Evolutionary conservation across 1,140 invertebrate genomes (phyloP).

Genomic region (Drosophila kohkoa): DNA sequence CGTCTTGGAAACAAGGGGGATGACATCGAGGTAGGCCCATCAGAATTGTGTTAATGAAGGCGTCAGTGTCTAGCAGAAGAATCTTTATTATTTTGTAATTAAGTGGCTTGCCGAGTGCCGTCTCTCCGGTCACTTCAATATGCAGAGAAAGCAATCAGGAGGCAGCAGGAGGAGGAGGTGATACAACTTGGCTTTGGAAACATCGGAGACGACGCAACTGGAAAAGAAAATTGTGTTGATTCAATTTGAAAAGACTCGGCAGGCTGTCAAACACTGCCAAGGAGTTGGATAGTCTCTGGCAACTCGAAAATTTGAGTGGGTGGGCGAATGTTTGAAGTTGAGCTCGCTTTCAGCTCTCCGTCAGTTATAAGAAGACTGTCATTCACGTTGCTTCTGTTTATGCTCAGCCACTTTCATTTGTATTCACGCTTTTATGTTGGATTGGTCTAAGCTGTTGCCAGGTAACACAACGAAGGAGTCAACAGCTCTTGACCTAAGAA

Average conservation of each 20-base stretch:
- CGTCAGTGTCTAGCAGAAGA: constrained; percentile 62
- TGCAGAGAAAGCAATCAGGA: constrained; percentile 38
- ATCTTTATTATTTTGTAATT: constrained; percentile 83
- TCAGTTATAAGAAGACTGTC: constrained; percentile 46
- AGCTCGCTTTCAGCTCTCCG: constrained; percentile 40
- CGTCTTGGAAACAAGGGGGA: background rate
- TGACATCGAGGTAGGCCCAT: constrained; percentile 17
- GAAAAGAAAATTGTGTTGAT: constrained; percentile 77
- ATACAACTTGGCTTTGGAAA: background rate
- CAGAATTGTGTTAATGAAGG: constrained; percentile 75
- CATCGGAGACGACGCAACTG: constrained; percentile 36
- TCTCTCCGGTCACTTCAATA: constrained; percentile 59
- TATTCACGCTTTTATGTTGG: constrained; percentile 27
- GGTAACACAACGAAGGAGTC: constrained; percentile 41
- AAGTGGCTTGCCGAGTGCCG: constrained; percentile 71
- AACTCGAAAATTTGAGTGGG: constrained; percentile 6
- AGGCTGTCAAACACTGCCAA: constrained; percentile 50
- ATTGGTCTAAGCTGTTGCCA: constrained; percentile 24
- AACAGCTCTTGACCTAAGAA: constrained; percentile 58
- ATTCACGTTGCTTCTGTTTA: constrained; percentile 60
- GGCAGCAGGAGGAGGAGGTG: background rate
- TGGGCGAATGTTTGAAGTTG: constrained; percentile 4
- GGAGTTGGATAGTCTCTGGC: constrained; percentile 39
- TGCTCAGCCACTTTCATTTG: constrained; percentile 35
- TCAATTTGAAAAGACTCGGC: constrained; percentile 70